Percentiles rank a stretch among this genome's conserved stretches.
These are phyloP conservation scores for Tenthredo notha DNA, from an alignment of 2,888 invertebrate genomes.

Conservation along the genomic window DNA sequence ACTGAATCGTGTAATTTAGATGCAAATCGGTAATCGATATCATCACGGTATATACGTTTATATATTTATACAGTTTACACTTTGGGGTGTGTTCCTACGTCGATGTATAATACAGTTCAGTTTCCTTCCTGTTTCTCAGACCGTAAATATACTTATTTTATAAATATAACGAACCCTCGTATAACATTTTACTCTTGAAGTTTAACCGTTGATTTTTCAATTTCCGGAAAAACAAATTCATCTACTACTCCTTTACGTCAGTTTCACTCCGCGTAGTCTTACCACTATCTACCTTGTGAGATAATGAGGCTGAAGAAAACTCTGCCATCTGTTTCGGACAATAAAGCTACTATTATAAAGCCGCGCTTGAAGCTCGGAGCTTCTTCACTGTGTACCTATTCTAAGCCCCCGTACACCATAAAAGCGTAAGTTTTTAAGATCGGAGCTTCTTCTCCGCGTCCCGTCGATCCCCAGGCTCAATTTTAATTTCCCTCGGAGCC, in stretches of 20 bases:
- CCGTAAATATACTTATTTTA: background rate
- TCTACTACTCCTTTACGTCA: background rate
- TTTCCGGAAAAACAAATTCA: background rate
- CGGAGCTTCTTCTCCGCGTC: background rate
- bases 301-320: background rate
- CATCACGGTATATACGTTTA: background rate
- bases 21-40: constrained; percentile 48
- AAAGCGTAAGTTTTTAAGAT: constrained; percentile 45
- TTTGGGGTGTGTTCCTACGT: background rate
- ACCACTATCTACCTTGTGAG: background rate
- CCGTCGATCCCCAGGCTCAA: constrained; percentile 22
- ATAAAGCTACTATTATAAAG: constrained; percentile 8
- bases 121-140: background rate
- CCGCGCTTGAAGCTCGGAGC: background rate
- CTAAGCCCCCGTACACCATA: constrained; percentile 23
- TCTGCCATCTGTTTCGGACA: constrained; percentile 24
- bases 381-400: background rate
- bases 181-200: background rate
- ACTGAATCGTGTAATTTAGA: constrained; percentile 26
- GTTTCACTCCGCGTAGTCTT: background rate
- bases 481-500: constrained; percentile 47
- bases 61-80: constrained; percentile 6
- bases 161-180: background rate
- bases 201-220: background rate
- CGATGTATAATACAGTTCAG: background rate